A percentile compares a stretch with the other conserved stretches of the same genome.
phyloP scores from a whole-genome alignment of 2,797 vertebrate genomes.

The Masticophis lateralis region DNA sequence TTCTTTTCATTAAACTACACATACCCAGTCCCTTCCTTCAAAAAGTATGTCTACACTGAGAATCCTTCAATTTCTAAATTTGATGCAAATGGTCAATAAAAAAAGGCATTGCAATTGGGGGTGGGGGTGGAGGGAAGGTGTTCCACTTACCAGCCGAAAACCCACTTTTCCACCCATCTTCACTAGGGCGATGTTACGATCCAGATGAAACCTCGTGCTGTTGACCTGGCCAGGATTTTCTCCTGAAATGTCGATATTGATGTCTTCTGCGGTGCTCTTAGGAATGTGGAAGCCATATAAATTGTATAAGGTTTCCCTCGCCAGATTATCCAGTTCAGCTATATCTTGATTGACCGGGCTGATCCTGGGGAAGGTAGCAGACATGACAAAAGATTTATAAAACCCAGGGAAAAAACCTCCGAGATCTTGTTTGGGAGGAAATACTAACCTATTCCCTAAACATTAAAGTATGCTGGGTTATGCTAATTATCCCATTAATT shows the following conservation, averaged over 20 bases:
- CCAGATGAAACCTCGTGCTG: conserved; percentile 46
- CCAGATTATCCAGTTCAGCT: conserved; percentile 60
- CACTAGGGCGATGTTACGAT: conserved; percentile 48
- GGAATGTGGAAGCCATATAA: conserved; percentile 55
- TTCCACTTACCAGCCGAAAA: conserved; percentile 68
- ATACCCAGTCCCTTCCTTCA: too few relatives aligned
- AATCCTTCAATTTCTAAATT: neutral
- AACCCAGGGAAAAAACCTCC: neutral
- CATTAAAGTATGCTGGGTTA: neutral
- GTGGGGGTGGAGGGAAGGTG: rapidly evolving
- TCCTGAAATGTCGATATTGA: neutral
- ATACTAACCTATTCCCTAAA: neutral
- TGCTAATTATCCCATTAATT: neutral
- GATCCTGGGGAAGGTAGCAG: conserved; percentile 55
- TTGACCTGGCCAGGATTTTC: neutral
- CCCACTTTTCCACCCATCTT: conserved; percentile 51
- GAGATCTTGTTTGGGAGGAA: neutral
- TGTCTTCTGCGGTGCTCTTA: neutral
- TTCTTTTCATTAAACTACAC: too few relatives aligned
- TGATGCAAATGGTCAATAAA: neutral
- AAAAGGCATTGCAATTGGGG: too few relatives aligned
- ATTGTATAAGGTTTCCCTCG: conserved; percentile 46
- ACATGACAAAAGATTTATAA: neutral
- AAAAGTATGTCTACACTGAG: neutral
- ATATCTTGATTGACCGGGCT: conserved; percentile 39